These are phyloP conservation scores for Mnemiopsis leidyi DNA, from an alignment of 37 sponge, comb jelly and placozoan species.

Conservation along the genomic window DNA sequence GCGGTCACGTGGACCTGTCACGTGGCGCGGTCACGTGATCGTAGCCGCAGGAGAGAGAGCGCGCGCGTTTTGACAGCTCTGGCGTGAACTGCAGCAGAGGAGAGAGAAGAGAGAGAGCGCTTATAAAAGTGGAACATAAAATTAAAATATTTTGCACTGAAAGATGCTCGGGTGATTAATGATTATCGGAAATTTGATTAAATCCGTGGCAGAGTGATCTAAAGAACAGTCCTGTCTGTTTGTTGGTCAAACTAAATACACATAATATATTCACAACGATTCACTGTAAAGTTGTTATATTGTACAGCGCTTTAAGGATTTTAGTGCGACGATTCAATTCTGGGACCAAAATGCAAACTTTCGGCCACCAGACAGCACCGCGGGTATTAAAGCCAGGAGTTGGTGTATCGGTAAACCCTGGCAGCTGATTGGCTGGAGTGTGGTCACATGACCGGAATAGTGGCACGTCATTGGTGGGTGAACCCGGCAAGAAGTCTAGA, in stretches of 20 bases:
- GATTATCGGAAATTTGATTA: slow-evolving; percentile 38
- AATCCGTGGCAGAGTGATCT: not conserved
- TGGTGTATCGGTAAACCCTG: not conserved
- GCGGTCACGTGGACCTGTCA: slow-evolving; percentile 1
- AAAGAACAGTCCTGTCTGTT: not conserved
- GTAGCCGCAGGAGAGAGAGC: not conserved
- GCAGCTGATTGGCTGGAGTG: not conserved
- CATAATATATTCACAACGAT: not conserved
- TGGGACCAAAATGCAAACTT: not conserved
- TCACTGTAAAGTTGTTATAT: not conserved
- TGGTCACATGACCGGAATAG: not conserved
- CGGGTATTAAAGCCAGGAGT: not conserved
- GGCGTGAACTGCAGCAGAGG: not conserved
- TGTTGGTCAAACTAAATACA: not conserved
- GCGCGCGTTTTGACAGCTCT: slow-evolving; percentile 40
- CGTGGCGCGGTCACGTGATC: slow-evolving; percentile 39
- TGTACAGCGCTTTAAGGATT: not conserved
- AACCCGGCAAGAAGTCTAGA: slow-evolving; percentile 24
- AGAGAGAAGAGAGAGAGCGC: not conserved
- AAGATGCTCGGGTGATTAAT: not conserved
- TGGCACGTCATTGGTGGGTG: not conserved
- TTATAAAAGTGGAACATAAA: not conserved
- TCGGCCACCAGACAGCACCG: not conserved
- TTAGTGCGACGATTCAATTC: not conserved
- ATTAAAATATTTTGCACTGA: not conserved